Evolutionary conservation across 2,888 invertebrate species (phyloP).

Genomic region (Nymphalis polychloros): DNA sequence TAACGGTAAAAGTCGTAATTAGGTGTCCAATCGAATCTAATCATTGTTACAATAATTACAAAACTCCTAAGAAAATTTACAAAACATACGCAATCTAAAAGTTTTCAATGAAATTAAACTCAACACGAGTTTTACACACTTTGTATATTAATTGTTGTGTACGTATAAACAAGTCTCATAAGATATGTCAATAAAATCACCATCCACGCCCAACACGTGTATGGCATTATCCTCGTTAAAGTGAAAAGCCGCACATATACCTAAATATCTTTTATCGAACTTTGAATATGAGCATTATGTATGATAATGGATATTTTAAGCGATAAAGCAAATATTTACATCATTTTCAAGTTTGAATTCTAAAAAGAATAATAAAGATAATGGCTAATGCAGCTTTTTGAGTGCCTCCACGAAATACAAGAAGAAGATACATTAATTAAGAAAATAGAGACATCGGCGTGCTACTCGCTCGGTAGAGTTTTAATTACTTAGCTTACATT

Average conservation of each 20-base stretch:
- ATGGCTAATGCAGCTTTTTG: conserved; percentile 34
- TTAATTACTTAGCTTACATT: conserved; percentile 35
- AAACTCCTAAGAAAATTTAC: too few relatives aligned
- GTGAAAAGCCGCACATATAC: not conserved
- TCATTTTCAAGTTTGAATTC: conserved; percentile 21
- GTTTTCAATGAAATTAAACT: too few relatives aligned
- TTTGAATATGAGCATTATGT: conserved; percentile 25
- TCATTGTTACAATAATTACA: not conserved
- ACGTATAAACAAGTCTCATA: too few relatives aligned
- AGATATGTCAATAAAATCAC: not conserved
- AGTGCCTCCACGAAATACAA: conserved; percentile 30
- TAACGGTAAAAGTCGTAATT: not conserved
- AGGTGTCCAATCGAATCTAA: not conserved
- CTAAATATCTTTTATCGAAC: conserved; percentile 16
- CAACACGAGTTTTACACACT: too few relatives aligned
- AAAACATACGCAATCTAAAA: too few relatives aligned
- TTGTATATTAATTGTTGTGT: too few relatives aligned
- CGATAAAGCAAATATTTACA: conserved; percentile 40
- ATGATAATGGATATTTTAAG: conserved; percentile 32
- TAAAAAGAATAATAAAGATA: conserved; percentile 26
- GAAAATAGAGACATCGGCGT: conserved; percentile 36
- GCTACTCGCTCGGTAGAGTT: conserved; percentile 30
- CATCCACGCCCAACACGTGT: conserved; percentile 5
- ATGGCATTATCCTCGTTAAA: conserved; percentile 14
- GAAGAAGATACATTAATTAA: conserved; percentile 38